Evolutionary conservation across 64 coral and sea anemone species (phyloP).

Genomic region (Montipora sp.): DNA sequence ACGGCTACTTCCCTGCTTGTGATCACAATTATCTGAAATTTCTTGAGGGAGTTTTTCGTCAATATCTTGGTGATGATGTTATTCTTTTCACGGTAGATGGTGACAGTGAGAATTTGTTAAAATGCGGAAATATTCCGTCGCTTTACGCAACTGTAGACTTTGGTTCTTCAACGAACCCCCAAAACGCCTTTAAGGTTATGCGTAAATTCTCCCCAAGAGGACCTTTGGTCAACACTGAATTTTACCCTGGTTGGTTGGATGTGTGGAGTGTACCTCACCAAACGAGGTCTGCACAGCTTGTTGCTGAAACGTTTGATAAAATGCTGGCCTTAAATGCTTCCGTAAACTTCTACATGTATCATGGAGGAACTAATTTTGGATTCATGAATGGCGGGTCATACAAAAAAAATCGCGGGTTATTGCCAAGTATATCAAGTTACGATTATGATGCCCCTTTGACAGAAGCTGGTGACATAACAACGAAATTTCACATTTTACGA

Average conservation of each 20-base stretch:
- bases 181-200: slow-evolving; percentile 64
- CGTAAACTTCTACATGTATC: slow-evolving; percentile 93
- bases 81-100: slow-evolving; percentile 83
- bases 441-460: slow-evolving; percentile 93
- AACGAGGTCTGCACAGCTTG: slow-evolving; percentile 20
- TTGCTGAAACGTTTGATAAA: slow-evolving; percentile 80
- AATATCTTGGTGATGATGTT: slow-evolving; percentile 66
- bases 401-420: not conserved
- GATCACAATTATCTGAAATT: slow-evolving; percentile 66
- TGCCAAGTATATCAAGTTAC: slow-evolving; percentile 85
- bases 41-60: slow-evolving; percentile 68
- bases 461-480: slow-evolving; percentile 81
- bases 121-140: slow-evolving; percentile 76
- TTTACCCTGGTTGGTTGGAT: slow-evolving; percentile 88
- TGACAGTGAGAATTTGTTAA: slow-evolving; percentile 19
- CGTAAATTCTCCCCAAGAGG: slow-evolving; percentile 77
- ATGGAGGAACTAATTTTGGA: slow-evolving; percentile 92
- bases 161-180: slow-evolving; percentile 59
- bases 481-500: slow-evolving; percentile 77
- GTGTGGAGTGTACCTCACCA: slow-evolving; percentile 79
- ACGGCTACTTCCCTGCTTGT: slow-evolving; percentile 60
- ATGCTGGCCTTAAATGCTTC: slow-evolving; percentile 86
- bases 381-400: slow-evolving; percentile 83
- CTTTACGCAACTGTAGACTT: slow-evolving; percentile 82
- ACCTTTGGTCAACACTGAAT: slow-evolving; percentile 87